Percentiles rank a stretch among this genome's conserved stretches.
Evolutionary conservation across 1,140 invertebrate species (phyloP).

Genomic region (Camponotus pennsylvanicus): DNA sequence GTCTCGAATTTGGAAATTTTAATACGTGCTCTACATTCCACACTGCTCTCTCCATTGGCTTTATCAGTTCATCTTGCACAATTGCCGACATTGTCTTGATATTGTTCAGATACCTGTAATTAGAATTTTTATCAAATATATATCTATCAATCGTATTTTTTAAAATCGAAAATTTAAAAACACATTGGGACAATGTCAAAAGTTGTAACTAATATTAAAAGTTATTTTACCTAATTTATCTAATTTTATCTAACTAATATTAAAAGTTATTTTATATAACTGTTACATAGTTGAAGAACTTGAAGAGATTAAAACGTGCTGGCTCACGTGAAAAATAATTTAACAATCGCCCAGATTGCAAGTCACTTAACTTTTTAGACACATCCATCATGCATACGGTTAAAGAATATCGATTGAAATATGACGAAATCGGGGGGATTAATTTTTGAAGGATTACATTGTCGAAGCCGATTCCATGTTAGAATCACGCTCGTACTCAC

Average conservation of each 20-base stretch:
- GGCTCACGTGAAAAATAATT: background rate
- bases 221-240: background rate
- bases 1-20: conserved; percentile 82
- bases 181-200: background rate
- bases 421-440: background rate
- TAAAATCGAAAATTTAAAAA: background rate
- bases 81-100: conserved; percentile 80
- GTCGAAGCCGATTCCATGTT: background rate
- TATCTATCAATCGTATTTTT: background rate
- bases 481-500: conserved; percentile 70
- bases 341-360: background rate
- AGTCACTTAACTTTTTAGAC: background rate
- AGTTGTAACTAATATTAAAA: background rate
- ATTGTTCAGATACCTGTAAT: conserved; percentile 79
- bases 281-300: background rate
- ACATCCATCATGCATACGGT: background rate
- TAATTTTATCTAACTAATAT: background rate
- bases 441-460: conserved; percentile 45
- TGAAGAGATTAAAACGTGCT: background rate
- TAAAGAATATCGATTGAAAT: conserved; percentile 6
- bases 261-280: background rate
- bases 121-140: background rate
- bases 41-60: conserved; percentile 82
- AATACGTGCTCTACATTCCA: conserved; percentile 86
- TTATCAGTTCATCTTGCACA: conserved; percentile 79